These are phyloP conservation scores for Pipra filicauda DNA, from an alignment of 2,113 vertebrate genomes.

Conservation along the genomic window DNA sequence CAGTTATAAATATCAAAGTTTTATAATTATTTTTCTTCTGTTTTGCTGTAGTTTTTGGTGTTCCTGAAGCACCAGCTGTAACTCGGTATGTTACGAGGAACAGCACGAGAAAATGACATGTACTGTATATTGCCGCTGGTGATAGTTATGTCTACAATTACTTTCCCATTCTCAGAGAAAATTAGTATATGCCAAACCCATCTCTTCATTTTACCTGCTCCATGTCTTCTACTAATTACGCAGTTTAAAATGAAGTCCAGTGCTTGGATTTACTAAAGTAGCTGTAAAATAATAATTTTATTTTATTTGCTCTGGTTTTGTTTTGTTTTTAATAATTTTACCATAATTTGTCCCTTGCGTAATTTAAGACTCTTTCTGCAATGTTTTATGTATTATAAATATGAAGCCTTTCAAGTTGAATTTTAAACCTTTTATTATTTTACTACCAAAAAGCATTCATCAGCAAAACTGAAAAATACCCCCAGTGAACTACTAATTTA, in stretches of 20 bases:
- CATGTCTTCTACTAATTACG: constrained; percentile 12
- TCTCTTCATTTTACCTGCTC: background rate
- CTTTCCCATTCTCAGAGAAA: constrained; percentile 32
- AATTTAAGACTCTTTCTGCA: constrained; percentile 54
- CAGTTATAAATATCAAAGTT: constrained; percentile 62
- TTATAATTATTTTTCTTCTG: constrained; percentile 66
- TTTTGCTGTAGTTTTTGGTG: constrained; percentile 69
- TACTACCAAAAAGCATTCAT: constrained; percentile 3
- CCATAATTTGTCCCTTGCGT: background rate
- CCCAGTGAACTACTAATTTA: constrained; percentile 44
- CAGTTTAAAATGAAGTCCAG: constrained; percentile 38
- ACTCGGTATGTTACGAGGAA: constrained; percentile 65
- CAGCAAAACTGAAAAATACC: background rate
- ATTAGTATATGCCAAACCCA: constrained; percentile 31
- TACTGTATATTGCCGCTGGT: constrained; percentile 66
- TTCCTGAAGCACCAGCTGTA: constrained; percentile 65
- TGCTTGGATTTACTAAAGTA: constrained; percentile 46
- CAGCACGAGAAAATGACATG: constrained; percentile 60
- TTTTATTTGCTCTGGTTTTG: background rate
- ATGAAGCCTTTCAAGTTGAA: constrained; percentile 5
- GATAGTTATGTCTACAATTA: constrained; percentile 39
- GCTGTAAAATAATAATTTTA: constrained; percentile 49
- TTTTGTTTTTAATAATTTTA: background rate
- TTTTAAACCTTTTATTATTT: background rate
- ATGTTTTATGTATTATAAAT: constrained; percentile 52